phyloP scores from a whole-genome alignment of 2,113 vertebrate genomes.

The Cyanoliseus patagonus region DNA sequence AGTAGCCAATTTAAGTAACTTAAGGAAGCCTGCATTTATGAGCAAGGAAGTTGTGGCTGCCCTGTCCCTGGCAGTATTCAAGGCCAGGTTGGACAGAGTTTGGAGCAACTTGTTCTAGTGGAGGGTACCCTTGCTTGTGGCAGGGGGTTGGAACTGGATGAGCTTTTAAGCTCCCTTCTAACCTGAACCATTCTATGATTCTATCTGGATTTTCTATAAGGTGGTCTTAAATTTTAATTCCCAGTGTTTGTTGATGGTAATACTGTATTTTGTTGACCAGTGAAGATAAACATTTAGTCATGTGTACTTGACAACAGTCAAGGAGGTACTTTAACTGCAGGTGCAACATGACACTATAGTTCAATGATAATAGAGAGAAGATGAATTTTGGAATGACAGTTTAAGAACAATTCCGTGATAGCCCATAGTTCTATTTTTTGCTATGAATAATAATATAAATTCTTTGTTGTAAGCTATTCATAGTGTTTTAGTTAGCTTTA shows the following conservation, averaged over 20 bases:
- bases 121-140: not conserved
- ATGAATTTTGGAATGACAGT: not conserved
- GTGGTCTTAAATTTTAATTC: not conserved
- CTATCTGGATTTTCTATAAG: not conserved
- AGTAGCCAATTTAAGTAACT: not conserved
- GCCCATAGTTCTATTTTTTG: not conserved
- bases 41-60: not conserved
- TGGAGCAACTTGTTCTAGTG: not conserved
- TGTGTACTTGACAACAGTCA: not conserved
- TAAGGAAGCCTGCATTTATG: not conserved
- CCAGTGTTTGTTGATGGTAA: not conserved
- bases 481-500: not conserved
- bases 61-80: not conserved
- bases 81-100: not conserved
- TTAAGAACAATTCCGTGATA: not conserved
- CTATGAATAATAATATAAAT: not conserved
- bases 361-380: not conserved
- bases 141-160: not conserved
- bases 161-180: not conserved
- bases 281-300: not conserved
- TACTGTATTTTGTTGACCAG: not conserved
- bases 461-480: not conserved
- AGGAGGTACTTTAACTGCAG: not conserved
- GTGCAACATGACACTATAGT: not conserved
- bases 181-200: not conserved